These are phyloP conservation scores for Eupithecia abbreviata DNA, from an alignment of 2,888 invertebrate genomes.

Conservation along the genomic window DNA sequence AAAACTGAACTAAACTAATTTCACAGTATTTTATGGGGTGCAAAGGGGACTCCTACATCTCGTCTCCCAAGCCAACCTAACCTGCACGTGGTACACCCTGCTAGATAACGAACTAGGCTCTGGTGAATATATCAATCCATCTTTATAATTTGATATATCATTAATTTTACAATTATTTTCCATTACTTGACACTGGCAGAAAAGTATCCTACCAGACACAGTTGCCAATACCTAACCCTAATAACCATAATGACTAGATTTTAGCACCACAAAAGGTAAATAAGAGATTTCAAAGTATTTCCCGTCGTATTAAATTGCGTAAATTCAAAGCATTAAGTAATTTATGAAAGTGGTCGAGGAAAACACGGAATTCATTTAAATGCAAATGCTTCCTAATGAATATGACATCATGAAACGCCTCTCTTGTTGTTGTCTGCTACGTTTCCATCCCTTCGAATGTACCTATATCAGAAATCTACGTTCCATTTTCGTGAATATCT, in stretches of 20 bases:
- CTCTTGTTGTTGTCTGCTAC: background rate
- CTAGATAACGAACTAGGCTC: too few relatives aligned
- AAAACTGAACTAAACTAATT: background rate
- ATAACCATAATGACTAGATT: too few relatives aligned
- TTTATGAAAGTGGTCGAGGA: slow-evolving; percentile 5
- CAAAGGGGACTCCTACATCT: too few relatives aligned
- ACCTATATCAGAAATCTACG: background rate
- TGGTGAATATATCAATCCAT: too few relatives aligned
- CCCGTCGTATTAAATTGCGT: background rate
- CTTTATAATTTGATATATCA: too few relatives aligned
- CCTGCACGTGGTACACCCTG: too few relatives aligned
- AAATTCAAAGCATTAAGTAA: background rate
- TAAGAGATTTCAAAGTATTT: background rate
- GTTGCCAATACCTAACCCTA: too few relatives aligned
- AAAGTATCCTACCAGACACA: too few relatives aligned
- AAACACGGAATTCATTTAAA: slow-evolving; percentile 32
- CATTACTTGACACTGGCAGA: too few relatives aligned
- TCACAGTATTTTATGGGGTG: background rate
- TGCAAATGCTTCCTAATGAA: slow-evolving; percentile 28
- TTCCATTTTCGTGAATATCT: background rate
- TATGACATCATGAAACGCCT: background rate
- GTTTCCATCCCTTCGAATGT: background rate
- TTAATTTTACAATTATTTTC: too few relatives aligned
- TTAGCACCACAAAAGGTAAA: too few relatives aligned
- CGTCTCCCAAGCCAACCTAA: too few relatives aligned